Conservation (phyloP, 2,113 vertebrate species). For the Todiramphus chloris region DNA sequence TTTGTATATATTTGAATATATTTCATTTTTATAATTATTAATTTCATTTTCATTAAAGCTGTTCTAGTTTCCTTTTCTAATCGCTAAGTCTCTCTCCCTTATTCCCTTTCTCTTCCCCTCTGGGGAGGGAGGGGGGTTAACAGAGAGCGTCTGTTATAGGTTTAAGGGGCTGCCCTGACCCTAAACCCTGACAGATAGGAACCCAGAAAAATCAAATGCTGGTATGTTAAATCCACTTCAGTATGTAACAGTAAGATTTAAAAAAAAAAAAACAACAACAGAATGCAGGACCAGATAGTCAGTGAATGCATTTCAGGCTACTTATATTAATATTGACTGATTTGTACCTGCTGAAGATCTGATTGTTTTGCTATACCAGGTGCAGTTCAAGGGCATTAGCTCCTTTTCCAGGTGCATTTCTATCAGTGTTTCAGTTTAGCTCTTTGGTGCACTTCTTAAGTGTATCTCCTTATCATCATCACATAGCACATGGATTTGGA, state of each 20-base stretch:
- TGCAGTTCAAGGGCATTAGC: neutral
- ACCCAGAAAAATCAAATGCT: neutral
- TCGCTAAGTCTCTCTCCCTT: no score
- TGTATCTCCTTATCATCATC: neutral
- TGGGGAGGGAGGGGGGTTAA: no score
- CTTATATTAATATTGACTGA: neutral
- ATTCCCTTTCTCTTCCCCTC: no score
- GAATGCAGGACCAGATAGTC: neutral
- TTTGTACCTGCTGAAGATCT: neutral
- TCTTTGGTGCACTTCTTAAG: neutral
- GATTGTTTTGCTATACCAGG: neutral
- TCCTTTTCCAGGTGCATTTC: neutral
- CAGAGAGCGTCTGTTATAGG: no score
- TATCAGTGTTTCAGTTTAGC: neutral
- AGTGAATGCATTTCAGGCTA: neutral
- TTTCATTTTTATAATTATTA: no score
- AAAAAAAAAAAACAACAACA: neutral
- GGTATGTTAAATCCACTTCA: neutral
- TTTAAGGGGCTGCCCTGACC: no score
- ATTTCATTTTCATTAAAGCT: no score
- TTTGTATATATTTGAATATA: no score
- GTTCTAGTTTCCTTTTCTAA: no score
- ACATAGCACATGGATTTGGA: neutral
- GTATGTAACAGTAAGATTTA: neutral
- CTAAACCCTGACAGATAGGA: accelerated